A percentile compares a stretch with the other conserved stretches of the same genome.
phyloP scores from a whole-genome alignment of 1,140 invertebrate species.

The Cotesia chilonis region DNA sequence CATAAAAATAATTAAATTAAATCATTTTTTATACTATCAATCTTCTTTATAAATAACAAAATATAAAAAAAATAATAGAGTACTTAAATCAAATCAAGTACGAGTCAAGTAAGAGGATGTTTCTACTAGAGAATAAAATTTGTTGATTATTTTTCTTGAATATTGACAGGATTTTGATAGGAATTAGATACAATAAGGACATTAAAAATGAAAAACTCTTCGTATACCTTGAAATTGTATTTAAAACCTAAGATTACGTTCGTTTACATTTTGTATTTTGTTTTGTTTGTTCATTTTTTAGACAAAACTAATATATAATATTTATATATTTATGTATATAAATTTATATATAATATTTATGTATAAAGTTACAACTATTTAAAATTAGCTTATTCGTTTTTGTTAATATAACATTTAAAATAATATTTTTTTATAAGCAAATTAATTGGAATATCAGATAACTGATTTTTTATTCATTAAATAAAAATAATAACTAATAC shows the following conservation, averaged over 20 bases:
- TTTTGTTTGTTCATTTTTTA: constrained; percentile 20
- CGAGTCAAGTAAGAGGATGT: too few species aligned
- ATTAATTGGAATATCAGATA: constrained; percentile 2
- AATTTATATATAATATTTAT: constrained; percentile 8
- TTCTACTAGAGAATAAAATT: too few species aligned
- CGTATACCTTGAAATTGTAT: constrained; percentile 32
- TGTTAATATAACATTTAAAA: constrained; percentile 37
- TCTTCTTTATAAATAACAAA: too few species aligned
- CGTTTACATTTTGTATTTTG: constrained; percentile 34
- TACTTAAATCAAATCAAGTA: too few species aligned
- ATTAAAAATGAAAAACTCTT: constrained; percentile 12
- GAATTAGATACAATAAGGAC: background rate
- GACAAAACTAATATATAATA: constrained; percentile 26
- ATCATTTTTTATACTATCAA: too few species aligned
- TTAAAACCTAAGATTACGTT: constrained; percentile 37
- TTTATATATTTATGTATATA: constrained; percentile 8
- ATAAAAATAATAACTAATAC: constrained; percentile 23
- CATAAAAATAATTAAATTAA: too few species aligned
- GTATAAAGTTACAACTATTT: constrained; percentile 7
- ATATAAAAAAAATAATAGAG: too few species aligned
- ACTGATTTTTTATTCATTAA: background rate
- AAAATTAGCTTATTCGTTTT: constrained; percentile 26
- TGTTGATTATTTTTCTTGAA: too few species aligned
- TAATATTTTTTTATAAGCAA: constrained; percentile 12
- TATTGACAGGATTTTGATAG: too few species aligned